Percentiles rank a stretch among this genome's conserved stretches.
phyloP scores from a whole-genome alignment of 2,888 invertebrate genomes.

The Pyrgus malvae region DNA sequence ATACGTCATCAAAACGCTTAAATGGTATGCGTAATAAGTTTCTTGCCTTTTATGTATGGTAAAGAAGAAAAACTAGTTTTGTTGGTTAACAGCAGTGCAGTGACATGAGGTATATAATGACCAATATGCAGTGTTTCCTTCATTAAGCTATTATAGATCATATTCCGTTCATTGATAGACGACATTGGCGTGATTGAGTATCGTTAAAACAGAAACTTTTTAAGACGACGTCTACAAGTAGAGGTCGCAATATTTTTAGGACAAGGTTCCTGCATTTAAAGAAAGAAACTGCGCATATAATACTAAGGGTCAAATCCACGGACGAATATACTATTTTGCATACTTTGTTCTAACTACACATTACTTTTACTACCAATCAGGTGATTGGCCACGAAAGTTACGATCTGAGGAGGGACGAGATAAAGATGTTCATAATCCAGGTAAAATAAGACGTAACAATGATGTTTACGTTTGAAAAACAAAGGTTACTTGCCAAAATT shows the following conservation, averaged over 20 bases:
- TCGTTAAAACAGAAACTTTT: background rate
- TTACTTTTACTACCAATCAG: conserved; percentile 2
- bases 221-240: background rate
- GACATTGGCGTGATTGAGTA: background rate
- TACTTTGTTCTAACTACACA: too few relatives aligned
- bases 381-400: conserved; percentile 12
- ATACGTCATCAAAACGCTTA: background rate
- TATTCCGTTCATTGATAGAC: background rate
- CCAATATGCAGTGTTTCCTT: background rate
- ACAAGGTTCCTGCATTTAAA: conserved; percentile 14
- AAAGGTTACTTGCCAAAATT: conserved; percentile 8
- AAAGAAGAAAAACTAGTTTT: conserved; percentile 4
- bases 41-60: background rate
- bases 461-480: background rate
- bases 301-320: conserved; percentile 20
- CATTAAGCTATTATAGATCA: background rate
- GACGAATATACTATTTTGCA: too few relatives aligned
- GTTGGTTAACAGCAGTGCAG: conserved; percentile 4
- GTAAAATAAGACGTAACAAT: conserved; percentile 1
- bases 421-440: conserved; percentile 3
- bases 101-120: conserved; percentile 8
- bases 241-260: conserved; percentile 14
- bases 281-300: conserved; percentile 2
- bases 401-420: background rate
- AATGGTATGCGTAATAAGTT: background rate